Percentiles rank a stretch among this genome's conserved stretches.
These are phyloP conservation scores for Hoplostethus mediterraneus DNA, from an alignment of 2,797 vertebrate genomes.

Conservation along the genomic window DNA sequence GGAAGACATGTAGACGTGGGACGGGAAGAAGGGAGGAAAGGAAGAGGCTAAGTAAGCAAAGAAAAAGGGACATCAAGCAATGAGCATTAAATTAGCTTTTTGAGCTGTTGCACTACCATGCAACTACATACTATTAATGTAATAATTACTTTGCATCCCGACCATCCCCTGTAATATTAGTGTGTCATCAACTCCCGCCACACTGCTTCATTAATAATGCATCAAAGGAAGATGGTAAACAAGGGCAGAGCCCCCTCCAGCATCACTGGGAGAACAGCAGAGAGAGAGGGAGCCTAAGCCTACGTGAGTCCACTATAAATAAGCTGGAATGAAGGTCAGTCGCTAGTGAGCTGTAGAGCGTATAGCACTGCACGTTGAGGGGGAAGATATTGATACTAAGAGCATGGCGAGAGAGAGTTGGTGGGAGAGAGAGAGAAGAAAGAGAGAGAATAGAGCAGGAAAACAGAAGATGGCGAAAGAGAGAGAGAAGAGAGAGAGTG, in stretches of 20 bases:
- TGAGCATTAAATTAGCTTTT: background rate
- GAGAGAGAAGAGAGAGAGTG: conserved; percentile 8
- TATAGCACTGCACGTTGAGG: conserved; percentile 16
- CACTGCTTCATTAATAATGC: conserved; percentile 68
- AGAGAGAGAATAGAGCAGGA: conserved; percentile 1
- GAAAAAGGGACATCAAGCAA: background rate
- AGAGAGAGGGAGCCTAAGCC: conserved; percentile 44
- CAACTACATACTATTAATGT: background rate
- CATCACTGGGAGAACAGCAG: conserved; percentile 47
- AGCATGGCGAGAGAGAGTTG: background rate
- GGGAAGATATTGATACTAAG: conserved; percentile 57
- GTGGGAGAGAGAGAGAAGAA: conserved; percentile 5
- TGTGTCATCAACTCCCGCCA: conserved; percentile 35
- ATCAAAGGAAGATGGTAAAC: conserved; percentile 65
- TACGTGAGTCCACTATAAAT: conserved; percentile 81
- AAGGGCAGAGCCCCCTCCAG: conserved; percentile 65
- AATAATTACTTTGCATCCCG: conserved; percentile 11
- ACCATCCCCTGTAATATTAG: conserved; percentile 27
- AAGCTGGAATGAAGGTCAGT: conserved; percentile 79
- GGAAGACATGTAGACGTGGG: background rate
- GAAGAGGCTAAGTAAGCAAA: no score
- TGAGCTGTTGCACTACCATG: background rate
- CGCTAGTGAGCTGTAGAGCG: conserved; percentile 47
- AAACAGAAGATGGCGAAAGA: background rate
- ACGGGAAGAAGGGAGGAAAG: background rate